Evolutionary conservation across 2,113 vertebrate species (phyloP).

Genomic region (Paraplagusia blochii): DNA sequence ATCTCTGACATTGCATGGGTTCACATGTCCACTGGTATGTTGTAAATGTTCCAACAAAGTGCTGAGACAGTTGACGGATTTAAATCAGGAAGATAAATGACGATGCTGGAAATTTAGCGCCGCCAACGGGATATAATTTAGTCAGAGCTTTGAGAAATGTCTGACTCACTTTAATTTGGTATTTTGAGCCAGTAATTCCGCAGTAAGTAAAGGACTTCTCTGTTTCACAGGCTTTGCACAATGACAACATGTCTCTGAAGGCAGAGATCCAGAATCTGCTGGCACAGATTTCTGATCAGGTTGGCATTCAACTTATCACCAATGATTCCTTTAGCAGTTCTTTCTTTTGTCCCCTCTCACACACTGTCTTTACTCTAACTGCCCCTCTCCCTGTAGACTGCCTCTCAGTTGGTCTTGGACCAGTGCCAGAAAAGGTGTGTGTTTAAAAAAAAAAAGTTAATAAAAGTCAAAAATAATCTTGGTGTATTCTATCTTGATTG

Average conservation of each 20-base stretch:
- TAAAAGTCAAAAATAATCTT: too few species aligned
- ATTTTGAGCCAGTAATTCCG: neutral
- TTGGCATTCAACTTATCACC: constrained; percentile 37
- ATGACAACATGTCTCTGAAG: constrained; percentile 87
- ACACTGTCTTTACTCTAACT: neutral
- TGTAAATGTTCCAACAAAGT: neutral
- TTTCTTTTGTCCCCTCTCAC: too few species aligned
- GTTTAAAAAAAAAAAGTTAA: constrained; percentile 13
- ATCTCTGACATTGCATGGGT: constrained; percentile 6
- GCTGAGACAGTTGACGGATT: neutral
- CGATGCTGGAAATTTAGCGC: neutral
- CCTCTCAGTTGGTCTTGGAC: constrained; percentile 71
- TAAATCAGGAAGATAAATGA: neutral
- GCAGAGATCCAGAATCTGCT: constrained; percentile 88
- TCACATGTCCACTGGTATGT: constrained; percentile 38
- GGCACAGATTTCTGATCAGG: constrained; percentile 88
- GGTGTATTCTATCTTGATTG: too few species aligned
- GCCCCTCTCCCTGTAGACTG: constrained; percentile 48
- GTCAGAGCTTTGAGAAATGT: constrained; percentile 2
- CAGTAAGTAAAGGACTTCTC: constrained; percentile 8
- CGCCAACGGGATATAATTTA: constrained; percentile 1
- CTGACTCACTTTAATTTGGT: neutral
- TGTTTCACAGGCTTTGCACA: constrained; percentile 83
- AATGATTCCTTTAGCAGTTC: neutral
- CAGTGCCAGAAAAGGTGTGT: constrained; percentile 75